phyloP scores from a whole-genome alignment of 2,888 invertebrate species.

The Agrochola macilenta region DNA sequence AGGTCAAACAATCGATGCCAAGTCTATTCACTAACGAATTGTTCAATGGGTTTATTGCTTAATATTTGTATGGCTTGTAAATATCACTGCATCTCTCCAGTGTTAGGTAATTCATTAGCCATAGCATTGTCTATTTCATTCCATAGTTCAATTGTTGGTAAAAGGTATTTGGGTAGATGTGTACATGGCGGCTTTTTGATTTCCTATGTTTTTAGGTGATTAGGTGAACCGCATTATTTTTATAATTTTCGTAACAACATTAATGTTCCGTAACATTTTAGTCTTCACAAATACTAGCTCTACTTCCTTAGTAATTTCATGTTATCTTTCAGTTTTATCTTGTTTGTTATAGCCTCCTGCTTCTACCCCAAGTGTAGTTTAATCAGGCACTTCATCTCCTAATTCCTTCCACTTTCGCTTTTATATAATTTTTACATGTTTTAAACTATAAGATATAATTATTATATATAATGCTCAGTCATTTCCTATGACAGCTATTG shows the following conservation, averaged over 20 bases:
- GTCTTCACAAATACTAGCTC: not conserved
- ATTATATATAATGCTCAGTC: constrained; percentile 45
- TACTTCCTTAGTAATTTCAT: not conserved
- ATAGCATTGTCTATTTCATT: constrained; percentile 14
- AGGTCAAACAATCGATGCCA: constrained; percentile 49
- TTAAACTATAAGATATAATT: constrained; percentile 35
- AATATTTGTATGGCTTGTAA: constrained; percentile 33
- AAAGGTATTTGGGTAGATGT: too few relatives aligned
- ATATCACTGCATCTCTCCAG: constrained; percentile 13
- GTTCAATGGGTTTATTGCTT: constrained; percentile 44
- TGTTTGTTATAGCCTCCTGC: not conserved
- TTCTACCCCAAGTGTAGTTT: not conserved
- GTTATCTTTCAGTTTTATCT: not conserved
- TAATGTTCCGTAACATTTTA: not conserved
- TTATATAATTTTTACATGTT: constrained; percentile 32
- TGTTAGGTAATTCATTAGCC: constrained; percentile 45
- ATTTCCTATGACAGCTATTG: constrained; percentile 36
- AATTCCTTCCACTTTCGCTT: constrained; percentile 28
- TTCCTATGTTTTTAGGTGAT: too few relatives aligned
- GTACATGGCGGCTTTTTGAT: not conserved
- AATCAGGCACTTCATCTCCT: constrained; percentile 1
- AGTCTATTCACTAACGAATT: constrained; percentile 29
- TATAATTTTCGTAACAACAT: not conserved
- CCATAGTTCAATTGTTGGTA: not conserved
- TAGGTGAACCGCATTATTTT: not conserved